Evolutionary conservation across 2,113 vertebrate genomes (phyloP), one percentile per base, ranked within the genome.

Genomic region (Nyctibius bracteatus): DNA sequence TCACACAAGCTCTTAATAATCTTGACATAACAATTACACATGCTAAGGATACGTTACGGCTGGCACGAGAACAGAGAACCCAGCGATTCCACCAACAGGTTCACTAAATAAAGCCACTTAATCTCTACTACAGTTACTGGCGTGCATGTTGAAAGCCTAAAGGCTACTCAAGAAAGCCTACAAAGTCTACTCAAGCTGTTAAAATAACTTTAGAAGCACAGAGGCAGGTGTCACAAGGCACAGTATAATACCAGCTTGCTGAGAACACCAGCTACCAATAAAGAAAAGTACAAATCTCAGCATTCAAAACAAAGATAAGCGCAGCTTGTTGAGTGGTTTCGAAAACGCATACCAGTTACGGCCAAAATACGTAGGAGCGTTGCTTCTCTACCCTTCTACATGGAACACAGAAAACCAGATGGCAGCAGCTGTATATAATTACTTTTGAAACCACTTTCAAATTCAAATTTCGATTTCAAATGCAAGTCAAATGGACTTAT

Each of bases 21-120:
- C 74, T 75, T 68, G 66, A 89, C 81, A 95, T 63, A 91, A 91
- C 74, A 82, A 79, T 96, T 92, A 63, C 73, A 65, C 77, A 41
- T 2, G 15, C 66, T 79, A 21, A 87, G 87, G 87, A 41, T 25
- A 73, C 65, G 30, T 62, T 86, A n/a, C 1, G 71, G 93, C 87
- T 86, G 93, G 93, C 90, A 77, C 0, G 3, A 75, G 92, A 93
- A 80, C 87, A 97, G 92, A 90, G 92, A 59, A 59, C 27, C 6
- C 73, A 15, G 70, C 3, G 1, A 81, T 51, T 86, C 82, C 92
- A 57, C 28, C 39, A n/a, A 22, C 72, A 46, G 81, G 65, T 41
- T 66, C 37, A 4, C 46, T 10, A 62, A 67, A 84, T 47, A 80
- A 90, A 66, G 44, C 33, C 81, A 37, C 55, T 67, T 89, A 3